Evolutionary conservation across 2,888 invertebrate species (phyloP).

Genomic region (Lasioglossum calceatum): DNA sequence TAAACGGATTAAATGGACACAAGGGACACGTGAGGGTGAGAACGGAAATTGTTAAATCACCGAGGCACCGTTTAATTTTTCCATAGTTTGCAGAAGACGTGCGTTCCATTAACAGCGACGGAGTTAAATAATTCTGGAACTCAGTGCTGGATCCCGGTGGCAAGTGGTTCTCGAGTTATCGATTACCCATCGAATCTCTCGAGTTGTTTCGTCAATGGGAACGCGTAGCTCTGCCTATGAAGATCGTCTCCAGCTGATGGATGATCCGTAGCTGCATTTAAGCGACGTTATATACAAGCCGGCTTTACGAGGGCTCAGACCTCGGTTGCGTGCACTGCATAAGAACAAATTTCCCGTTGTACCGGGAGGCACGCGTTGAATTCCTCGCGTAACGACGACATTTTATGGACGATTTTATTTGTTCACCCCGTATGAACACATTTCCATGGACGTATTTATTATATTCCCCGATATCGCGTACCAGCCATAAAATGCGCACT

Average conservation of each 20-base stretch:
- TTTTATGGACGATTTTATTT: slow-evolving; percentile 67
- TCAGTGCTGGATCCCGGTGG: neutral
- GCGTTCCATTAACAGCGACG: neutral
- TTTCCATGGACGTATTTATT: slow-evolving; percentile 52
- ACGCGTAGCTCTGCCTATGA: slow-evolving; percentile 23
- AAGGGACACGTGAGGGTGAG: neutral
- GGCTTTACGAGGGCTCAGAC: slow-evolving; percentile 68
- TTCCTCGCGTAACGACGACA: slow-evolving; percentile 58
- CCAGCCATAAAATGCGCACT: slow-evolving; percentile 40
- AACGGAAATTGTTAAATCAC: neutral
- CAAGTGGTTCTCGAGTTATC: neutral
- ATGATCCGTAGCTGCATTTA: slow-evolving; percentile 70
- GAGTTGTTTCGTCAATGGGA: slow-evolving; percentile 18
- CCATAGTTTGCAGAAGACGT: neutral
- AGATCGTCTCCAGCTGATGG: slow-evolving; percentile 57
- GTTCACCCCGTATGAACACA: slow-evolving; percentile 49
- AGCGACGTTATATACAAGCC: slow-evolving; percentile 66
- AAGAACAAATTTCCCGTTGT: slow-evolving; percentile 61
- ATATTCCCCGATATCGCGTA: slow-evolving; percentile 44
- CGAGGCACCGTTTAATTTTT: neutral
- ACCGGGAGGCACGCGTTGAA: slow-evolving; percentile 48
- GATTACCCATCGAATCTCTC: neutral
- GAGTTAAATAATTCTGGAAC: neutral
- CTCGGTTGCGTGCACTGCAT: slow-evolving; percentile 68
- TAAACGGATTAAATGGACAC: neutral